Base-by-base conservation (phyloP, 1,140 invertebrate genomes). In the Drosophila arawakana region DNA sequence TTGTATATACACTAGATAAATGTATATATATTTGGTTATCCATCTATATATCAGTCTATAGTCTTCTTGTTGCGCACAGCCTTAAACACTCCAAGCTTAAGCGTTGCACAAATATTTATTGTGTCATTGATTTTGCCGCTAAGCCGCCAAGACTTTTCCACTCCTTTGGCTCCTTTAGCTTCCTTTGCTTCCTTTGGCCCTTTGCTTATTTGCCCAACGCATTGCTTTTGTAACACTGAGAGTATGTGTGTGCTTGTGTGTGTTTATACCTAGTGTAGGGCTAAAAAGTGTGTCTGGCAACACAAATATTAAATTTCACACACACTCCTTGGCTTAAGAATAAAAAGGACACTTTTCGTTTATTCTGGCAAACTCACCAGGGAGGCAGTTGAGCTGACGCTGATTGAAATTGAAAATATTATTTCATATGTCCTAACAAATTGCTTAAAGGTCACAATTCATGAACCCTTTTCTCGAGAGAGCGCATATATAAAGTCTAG, bases 61-160 rank as follows among this genome's bases (percentile, higher is more conserved):
- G 76, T 65, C 76, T 69, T 81, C 65, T 80, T 78, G 78, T 86
- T 85, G 78, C 59, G 44, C 74, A 67, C 74, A 68, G 63, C 70
- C 77, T 84, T 89, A 80, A 82, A 69, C 62, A 69, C 49, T 90
- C 75, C 13, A 77, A 63, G 72, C 80, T 86, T 90, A 90, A 90
- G 86, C 72, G 72, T 75, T 88, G 74, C 77, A 86, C 86, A 90
- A 90, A 90, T 90, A 90, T 90, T 90, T 90, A 91, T 90, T 90
- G 82, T 88, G 82, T 86, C 86, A 90, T 90, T 90, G 86, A 90
- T 90, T 90, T 90, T 81, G 73, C 80, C 74, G 84, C 78, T 83
- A 81, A 90, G 88, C 83, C 88, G 78, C 79, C 78, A 73, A 65
- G 84, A 73, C 72, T 89, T 79, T 80, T 74, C 70, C 39, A 3